Percentiles rank a stretch among this genome's conserved stretches.
These are phyloP conservation scores for Cygnus olor DNA, from an alignment of 2,797 vertebrate genomes.

Conservation along the genomic window DNA sequence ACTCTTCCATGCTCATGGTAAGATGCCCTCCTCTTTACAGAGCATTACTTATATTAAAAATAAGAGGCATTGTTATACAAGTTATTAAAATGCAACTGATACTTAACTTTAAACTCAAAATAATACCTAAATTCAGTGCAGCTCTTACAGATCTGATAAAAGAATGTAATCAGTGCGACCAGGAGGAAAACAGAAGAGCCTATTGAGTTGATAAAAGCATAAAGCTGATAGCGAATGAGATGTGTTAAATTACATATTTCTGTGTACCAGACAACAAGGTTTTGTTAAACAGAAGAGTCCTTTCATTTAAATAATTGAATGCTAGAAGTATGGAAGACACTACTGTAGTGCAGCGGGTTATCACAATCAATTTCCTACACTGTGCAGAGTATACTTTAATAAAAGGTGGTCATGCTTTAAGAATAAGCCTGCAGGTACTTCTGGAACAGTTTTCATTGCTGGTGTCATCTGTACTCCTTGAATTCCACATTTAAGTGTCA, in stretches of 20 bases:
- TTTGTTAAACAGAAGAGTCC: neutral
- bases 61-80: neutral
- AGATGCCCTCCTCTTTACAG: neutral
- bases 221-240: neutral
- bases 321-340: neutral
- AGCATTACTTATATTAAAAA: neutral
- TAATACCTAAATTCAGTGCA: neutral
- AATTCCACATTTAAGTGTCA: neutral
- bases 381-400: neutral
- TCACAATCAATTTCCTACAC: neutral
- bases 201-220: neutral
- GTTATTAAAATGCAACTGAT: constrained; percentile 25
- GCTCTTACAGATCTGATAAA: constrained; percentile 39
- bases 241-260: constrained; percentile 24
- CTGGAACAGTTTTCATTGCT: neutral
- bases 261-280: constrained; percentile 4
- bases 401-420: neutral
- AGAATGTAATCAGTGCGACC: neutral
- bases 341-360: neutral
- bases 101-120: constrained; percentile 5
- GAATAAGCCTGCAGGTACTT: neutral
- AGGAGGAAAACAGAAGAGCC: constrained; percentile 31
- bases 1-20: neutral
- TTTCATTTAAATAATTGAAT: constrained; percentile 21
- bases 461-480: neutral